These are phyloP conservation scores for Plotosus lineatus DNA, from an alignment of 2,113 vertebrate genomes.

Conservation along the genomic window DNA sequence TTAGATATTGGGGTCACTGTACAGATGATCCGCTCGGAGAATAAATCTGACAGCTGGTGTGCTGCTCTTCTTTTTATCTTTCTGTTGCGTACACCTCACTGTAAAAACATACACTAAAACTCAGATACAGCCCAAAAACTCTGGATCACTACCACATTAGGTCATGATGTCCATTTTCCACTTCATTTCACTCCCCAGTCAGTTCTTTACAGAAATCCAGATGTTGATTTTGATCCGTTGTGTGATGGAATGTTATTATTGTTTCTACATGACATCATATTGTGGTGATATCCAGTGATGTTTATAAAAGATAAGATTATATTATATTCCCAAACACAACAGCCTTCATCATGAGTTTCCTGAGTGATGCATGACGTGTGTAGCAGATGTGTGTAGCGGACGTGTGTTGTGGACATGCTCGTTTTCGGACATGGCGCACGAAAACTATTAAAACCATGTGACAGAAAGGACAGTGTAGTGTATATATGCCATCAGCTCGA, in stretches of 20 bases:
- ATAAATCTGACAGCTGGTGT: neutral
- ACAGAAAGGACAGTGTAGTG: too few species aligned
- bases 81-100: neutral
- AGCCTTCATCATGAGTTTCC: too few species aligned
- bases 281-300: neutral
- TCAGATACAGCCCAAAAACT: too few species aligned
- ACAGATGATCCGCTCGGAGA: neutral
- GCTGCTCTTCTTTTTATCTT: neutral
- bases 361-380: too few species aligned
- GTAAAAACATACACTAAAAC: neutral
- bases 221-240: neutral
- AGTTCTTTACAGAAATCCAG: neutral
- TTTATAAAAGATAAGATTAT: neutral
- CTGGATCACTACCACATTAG: neutral
- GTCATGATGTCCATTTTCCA: neutral
- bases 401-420: too few species aligned
- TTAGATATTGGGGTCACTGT: neutral
- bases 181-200: neutral
- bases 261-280: neutral
- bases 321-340: neutral
- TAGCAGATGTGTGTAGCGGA: too few species aligned
- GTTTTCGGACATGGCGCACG: too few species aligned
- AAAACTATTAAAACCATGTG: too few species aligned
- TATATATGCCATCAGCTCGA: too few species aligned
- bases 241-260: neutral